A percentile compares a stretch with the other conserved stretches of the same genome.
These are phyloP conservation scores for Cebus imitator DNA, from an alignment of 2,113 vertebrate genomes.

Conservation along the genomic window DNA sequence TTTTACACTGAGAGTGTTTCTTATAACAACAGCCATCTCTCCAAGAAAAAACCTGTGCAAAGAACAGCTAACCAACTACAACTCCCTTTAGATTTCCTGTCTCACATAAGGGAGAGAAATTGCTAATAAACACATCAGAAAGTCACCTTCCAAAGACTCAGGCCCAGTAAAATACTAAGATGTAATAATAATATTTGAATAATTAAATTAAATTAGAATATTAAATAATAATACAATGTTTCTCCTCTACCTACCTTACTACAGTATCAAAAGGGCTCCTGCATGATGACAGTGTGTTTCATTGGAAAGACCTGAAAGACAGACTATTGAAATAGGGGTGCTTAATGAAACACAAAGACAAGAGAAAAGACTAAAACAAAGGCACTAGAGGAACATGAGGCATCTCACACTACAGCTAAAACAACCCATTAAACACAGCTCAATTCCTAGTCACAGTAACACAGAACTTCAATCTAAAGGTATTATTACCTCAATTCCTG, in stretches of 20 bases:
- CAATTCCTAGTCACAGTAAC: neutral
- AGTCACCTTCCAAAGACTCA: neutral
- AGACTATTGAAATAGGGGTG: neutral
- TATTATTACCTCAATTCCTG: neutral
- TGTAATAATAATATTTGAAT: neutral
- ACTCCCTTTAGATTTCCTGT: neutral
- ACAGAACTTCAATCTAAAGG: neutral
- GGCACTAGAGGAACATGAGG: neutral
- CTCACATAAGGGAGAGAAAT: neutral
- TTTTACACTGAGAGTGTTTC: neutral
- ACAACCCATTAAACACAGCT: neutral
- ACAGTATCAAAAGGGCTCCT: neutral
- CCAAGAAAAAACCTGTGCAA: neutral
- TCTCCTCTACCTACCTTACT: neutral
- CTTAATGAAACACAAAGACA: neutral
- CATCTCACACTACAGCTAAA: neutral
- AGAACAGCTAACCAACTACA: neutral
- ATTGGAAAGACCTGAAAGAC: neutral
- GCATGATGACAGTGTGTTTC: neutral
- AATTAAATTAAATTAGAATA: no score
- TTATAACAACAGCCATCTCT: neutral
- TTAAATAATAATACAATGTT: neutral
- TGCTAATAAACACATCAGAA: neutral
- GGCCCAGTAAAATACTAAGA: neutral
- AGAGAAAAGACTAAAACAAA: neutral